A percentile compares a stretch with the other conserved stretches of the same genome.
phyloP scores from a whole-genome alignment of 2,888 invertebrate genomes.

The Brachyptera putata region DNA sequence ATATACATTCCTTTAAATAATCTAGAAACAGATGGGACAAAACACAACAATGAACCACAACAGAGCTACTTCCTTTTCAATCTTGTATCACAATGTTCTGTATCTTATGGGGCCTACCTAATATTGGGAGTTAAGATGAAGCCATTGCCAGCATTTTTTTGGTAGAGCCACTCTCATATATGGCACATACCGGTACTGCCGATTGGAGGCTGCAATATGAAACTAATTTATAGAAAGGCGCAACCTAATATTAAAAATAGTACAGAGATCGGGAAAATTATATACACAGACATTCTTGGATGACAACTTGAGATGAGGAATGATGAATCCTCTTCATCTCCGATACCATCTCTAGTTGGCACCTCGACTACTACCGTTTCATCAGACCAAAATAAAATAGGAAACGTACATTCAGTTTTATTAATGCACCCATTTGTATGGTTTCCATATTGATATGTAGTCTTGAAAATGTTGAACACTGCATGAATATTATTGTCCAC shows the following conservation, averaged over 20 bases:
- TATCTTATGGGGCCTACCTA: too few species aligned
- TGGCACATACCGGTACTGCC: too few species aligned
- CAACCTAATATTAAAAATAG: slow-evolving; percentile 71
- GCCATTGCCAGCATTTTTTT: too few species aligned
- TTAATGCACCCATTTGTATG: slow-evolving; percentile 68
- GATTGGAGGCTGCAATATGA: too few species aligned
- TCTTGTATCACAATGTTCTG: too few species aligned
- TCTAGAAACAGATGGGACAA: too few species aligned
- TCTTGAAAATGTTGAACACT: slow-evolving; percentile 79
- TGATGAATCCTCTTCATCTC: slow-evolving; percentile 68
- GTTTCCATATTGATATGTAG: slow-evolving; percentile 73
- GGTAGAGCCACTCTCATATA: too few species aligned
- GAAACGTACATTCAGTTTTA: slow-evolving; percentile 70
- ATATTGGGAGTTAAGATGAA: too few species aligned
- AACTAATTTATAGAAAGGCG: slow-evolving; percentile 80
- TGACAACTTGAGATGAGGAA: slow-evolving; percentile 71
- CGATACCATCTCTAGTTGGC: slow-evolving; percentile 74
- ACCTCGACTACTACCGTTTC: slow-evolving; percentile 81
- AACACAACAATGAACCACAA: too few species aligned
- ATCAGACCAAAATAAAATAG: slow-evolving; percentile 65
- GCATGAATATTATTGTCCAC: slow-evolving; percentile 77
- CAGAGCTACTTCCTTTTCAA: too few species aligned
- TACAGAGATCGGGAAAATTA: slow-evolving; percentile 73
- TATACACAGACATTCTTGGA: slow-evolving; percentile 73
- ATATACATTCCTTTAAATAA: too few species aligned